Conservation (phyloP, 2,797 vertebrate genomes). For the Acestrorhynchus altus region DNA sequence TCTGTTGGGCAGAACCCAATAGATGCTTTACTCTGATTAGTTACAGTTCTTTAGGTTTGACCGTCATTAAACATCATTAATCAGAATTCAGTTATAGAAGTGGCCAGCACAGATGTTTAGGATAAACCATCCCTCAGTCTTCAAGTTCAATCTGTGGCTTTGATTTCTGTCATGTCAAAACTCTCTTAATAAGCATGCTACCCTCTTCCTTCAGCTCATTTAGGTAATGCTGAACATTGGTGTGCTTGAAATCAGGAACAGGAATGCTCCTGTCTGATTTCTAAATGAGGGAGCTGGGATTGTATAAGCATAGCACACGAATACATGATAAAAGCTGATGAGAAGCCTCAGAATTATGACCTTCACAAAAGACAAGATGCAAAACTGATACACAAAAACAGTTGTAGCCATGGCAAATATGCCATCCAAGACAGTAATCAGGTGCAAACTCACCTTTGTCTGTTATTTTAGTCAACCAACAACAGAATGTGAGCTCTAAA, state of each 20-base stretch:
- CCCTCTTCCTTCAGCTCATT: constrained; percentile 11
- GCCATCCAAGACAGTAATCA: neutral
- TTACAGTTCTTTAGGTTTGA: too few relatives aligned
- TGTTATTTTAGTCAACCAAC: neutral
- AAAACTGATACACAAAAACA: neutral
- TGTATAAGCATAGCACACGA: constrained; percentile 40
- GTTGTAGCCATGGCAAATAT: neutral
- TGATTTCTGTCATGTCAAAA: neutral
- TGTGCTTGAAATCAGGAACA: constrained; percentile 38
- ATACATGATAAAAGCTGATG: constrained; percentile 30
- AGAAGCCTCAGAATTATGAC: neutral
- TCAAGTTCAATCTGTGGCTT: neutral
- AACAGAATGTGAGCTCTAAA: neutral
- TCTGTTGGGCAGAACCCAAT: too few relatives aligned
- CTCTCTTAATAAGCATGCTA: constrained; percentile 28
- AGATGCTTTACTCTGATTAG: too few relatives aligned
- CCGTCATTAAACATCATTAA: too few relatives aligned
- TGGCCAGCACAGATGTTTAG: neutral
- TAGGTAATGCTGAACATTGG: constrained; percentile 41
- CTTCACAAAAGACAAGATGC: neutral
- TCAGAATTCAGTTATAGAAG: neutral
- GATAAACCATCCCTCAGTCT: neutral
- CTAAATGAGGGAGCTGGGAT: constrained; percentile 31
- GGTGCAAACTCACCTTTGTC: neutral
- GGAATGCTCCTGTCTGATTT: constrained; percentile 36